These are phyloP conservation scores for Dicranocentrus wangi DNA, from an alignment of 2,888 invertebrate species.

Conservation along the genomic window DNA sequence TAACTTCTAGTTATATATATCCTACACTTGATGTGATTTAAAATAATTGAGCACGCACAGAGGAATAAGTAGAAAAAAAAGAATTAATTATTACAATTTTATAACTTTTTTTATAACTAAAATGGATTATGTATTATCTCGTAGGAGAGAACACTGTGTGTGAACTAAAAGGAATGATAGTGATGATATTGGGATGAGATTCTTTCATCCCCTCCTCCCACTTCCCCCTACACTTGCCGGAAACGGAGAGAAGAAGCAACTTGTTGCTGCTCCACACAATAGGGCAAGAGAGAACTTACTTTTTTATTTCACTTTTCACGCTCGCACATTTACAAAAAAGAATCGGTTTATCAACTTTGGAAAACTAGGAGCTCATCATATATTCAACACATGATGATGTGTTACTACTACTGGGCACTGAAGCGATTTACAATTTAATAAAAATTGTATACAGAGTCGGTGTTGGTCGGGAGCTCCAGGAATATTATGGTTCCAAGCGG, in stretches of 20 bases:
- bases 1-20: too few species aligned
- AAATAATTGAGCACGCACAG: slow-evolving; percentile 1
- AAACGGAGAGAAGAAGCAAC: not conserved
- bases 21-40: not conserved
- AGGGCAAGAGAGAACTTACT: not conserved
- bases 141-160: not conserved
- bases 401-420: too few species aligned
- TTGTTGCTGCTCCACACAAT: not conserved
- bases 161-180: slow-evolving; percentile 8
- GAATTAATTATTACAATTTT: not conserved
- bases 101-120: not conserved
- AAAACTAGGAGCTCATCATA: too few species aligned
- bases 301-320: not conserved
- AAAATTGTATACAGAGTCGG: too few species aligned
- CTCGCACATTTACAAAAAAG: too few species aligned
- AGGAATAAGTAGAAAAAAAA: slow-evolving; percentile 5
- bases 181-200: not conserved
- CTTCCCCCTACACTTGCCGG: not conserved
- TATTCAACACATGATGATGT: too few species aligned
- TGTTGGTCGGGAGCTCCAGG: too few species aligned
- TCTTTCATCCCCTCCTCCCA: not conserved
- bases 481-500: too few species aligned
- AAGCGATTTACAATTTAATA: too few species aligned
- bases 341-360: too few species aligned
- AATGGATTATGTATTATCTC: not conserved